Base-by-base conservation (phyloP, 2,888 invertebrate species). In the Gastrophysa polygoni region DNA sequence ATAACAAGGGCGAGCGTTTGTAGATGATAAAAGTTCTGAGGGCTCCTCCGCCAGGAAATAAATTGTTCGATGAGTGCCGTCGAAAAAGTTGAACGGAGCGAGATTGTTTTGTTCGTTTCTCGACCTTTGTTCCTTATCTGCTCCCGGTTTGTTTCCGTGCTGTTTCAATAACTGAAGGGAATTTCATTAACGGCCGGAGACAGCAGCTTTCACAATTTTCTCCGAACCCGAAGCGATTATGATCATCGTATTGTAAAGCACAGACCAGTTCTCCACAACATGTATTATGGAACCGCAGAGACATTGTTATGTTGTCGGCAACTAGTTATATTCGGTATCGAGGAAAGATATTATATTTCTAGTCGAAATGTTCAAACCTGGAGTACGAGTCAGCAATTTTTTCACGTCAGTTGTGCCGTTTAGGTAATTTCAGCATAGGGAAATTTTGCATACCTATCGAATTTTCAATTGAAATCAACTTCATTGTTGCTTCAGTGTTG, bases 1-100 rank as follows among this genome's bases (percentile, higher is more conserved):
- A 66, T 66, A 66, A 66, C 66, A 63, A 60, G 59, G 24, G 20
- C 38, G 55, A 58, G 57, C 54, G 56, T 61, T 57, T 57, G 56
- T 60, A 63, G 62, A 66, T 66, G 56, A 66, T 63, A 63, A 65
- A 66, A 63, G 57, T 60, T 56, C 47, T 44, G 52, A 61, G 59
- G 59, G 59, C 48, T n/a, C 47, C 49, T 49, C 48, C 59, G 54
- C 38, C 38, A n/a, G 38, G 50, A 62, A 65, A 62, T 62, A 65
- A 65, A 65, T 65, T 62, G 65, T 62, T 65, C 50, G 49, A 46
- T 59, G 56, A 60, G 64, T 60, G 60, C 54, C 49, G 16, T 8
- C 46, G 38, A 54, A 43, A 57, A 64, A 61, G 51, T 61, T 57
- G 44, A 14, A 14, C 38, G 38, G 2, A 6, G 38, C 14, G 38